Base-by-base conservation (phyloP, 2,888 invertebrate species). In the Nyleta sp. region DNA sequence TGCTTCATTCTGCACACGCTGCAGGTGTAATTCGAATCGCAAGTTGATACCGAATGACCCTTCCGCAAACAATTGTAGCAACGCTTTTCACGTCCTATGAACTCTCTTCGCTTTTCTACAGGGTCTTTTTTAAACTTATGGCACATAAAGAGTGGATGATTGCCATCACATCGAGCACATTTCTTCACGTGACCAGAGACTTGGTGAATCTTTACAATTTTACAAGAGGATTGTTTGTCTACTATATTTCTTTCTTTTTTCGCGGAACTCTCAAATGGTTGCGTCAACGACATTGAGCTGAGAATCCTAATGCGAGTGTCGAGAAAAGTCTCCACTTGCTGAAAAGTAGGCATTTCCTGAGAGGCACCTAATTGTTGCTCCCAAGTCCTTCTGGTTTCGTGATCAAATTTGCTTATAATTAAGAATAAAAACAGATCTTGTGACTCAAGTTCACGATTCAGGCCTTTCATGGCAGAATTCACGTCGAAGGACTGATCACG, bases 351-450 rank as follows among this genome's bases (percentile, higher is more conserved):
- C 33, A 60, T 44, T 13, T 44, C 28, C 11, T 17, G 5, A 3
- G 59, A 33, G 4, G 44, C 17, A 24, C 59, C 59, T 8, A 60
- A 33, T 18, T 28, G 15, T n/a, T 7, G 18, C 18, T 60, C 59
- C 33, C 59, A 60, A 8, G 11, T 8, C 10, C 0, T 60, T 31
- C 59, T 20, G 13, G 59, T 60, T 44, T 46, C 46, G 13, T 17
- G n/a, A 15, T 60, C 59, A 44, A 60, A 44, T 17, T 33, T 60
- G 4, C 11, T 11, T 10, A 60, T 44, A 17, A 60, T 60, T 1
- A 60, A 7, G 18, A 44, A 60, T 10, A 60, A 18, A 46, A 60
- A 60, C 57, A 59, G 38, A 22, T 55, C 55, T 18, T 55, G 40
- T n/a, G 38, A 13, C 10, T 17, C 55, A 7, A 55, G 22, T 11